A percentile compares a stretch with the other conserved stretches of the same genome.
phyloP scores from a whole-genome alignment of 2,113 vertebrate genomes.

The Mesoclemmys tuberculata region DNA sequence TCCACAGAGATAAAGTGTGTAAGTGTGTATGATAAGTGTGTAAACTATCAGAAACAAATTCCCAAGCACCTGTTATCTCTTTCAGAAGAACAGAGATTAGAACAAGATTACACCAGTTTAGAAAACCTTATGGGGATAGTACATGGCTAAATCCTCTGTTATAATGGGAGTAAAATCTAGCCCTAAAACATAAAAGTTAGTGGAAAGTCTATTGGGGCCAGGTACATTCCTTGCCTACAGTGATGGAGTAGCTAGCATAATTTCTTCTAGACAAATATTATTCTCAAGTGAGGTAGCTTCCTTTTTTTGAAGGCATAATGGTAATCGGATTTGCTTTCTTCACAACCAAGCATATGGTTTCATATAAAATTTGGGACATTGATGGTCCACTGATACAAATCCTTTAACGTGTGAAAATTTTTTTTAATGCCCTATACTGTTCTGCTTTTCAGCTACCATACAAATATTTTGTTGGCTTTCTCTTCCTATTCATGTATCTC shows the following conservation, averaged over 20 bases:
- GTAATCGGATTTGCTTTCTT: background rate
- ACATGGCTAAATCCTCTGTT: background rate
- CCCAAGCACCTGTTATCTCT: background rate
- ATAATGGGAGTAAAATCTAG: background rate
- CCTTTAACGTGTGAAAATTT: background rate
- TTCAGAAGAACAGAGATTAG: background rate
- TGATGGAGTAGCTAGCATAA: background rate
- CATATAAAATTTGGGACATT: background rate
- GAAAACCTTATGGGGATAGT: background rate
- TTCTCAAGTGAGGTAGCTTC: fast-evolving
- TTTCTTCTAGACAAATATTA: background rate
- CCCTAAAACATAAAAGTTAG: background rate
- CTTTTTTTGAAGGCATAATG: background rate
- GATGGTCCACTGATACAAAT: background rate
- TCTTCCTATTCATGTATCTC: background rate
- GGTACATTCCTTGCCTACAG: background rate
- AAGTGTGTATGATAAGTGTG: fast-evolving
- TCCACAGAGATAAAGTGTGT: background rate
- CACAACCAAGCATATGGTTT: background rate
- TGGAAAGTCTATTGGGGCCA: background rate
- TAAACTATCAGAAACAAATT: constrained; percentile 14
- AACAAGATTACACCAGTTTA: background rate
- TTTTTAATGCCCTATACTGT: background rate
- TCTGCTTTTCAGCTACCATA: background rate
- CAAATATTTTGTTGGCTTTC: background rate